Conservation (phyloP, 1,140 invertebrate species). For the Drosophila gunungcola region DNA sequence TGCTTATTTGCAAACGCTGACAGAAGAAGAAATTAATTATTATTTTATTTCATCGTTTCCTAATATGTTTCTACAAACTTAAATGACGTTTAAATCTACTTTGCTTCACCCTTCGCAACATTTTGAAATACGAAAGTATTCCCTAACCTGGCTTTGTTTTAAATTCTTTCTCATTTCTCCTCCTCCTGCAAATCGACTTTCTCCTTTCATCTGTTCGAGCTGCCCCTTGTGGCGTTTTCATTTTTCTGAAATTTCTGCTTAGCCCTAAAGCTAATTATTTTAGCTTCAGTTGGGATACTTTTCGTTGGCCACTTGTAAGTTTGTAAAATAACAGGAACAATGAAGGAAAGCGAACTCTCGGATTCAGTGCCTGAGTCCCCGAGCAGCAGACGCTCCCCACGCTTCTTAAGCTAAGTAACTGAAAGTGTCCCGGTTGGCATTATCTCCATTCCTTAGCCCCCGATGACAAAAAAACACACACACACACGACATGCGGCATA, state of each 20-base stretch:
- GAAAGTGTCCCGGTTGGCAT: conserved; percentile 50
- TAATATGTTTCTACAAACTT: not conserved
- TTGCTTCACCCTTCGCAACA: not conserved
- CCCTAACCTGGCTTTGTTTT: conserved; percentile 1
- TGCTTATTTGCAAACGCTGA: no score
- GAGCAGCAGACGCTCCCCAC: conserved; percentile 28
- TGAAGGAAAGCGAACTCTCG: conserved; percentile 10
- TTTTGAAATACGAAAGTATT: conserved; percentile 4
- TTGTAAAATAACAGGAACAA: conserved; percentile 14
- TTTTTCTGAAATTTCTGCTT: conserved; percentile 26
- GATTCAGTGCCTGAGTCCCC: conserved; percentile 15
- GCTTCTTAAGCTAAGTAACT: conserved; percentile 35
- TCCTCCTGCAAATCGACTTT: not conserved
- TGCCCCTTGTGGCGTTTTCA: conserved; percentile 30
- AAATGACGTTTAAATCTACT: not conserved
- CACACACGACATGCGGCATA: not conserved
- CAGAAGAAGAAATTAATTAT: no score
- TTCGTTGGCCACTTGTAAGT: conserved; percentile 45
- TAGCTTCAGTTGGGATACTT: conserved; percentile 33
- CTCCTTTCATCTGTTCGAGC: conserved; percentile 20
- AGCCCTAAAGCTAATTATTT: conserved; percentile 50
- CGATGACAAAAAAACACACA: conserved; percentile 5
- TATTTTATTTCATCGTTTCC: not conserved
- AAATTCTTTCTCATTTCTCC: conserved; percentile 3
- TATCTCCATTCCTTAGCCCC: conserved; percentile 43